Evolutionary conservation across 2,888 invertebrate genomes (phyloP).

Genomic region (Schizotus pectinicornis): DNA sequence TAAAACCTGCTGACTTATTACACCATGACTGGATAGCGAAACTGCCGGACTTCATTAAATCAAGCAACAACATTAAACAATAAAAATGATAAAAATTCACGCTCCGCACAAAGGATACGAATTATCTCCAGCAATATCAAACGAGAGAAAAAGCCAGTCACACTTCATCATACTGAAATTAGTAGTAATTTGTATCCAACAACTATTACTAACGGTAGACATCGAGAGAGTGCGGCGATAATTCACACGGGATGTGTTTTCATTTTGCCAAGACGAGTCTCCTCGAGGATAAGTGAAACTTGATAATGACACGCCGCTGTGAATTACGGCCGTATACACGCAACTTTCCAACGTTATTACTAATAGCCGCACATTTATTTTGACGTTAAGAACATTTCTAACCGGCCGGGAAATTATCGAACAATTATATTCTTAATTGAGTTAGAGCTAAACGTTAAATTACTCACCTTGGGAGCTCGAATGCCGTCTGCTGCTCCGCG

Average conservation of each 20-base stretch:
- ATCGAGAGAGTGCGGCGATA: constrained; percentile 13
- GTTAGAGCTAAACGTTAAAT: not conserved
- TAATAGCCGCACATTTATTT: not conserved
- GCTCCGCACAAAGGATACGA: constrained; percentile 14
- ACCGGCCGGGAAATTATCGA: not conserved
- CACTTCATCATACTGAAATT: constrained; percentile 30
- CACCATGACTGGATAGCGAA: constrained; percentile 4
- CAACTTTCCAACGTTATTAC: constrained; percentile 5
- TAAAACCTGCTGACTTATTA: constrained; percentile 22
- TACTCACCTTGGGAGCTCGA: constrained; percentile 35
- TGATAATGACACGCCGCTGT: constrained; percentile 10
- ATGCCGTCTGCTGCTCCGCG: constrained; percentile 33
- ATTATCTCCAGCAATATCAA: constrained; percentile 11
- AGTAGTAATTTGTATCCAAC: constrained; percentile 27
- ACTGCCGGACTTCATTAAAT: constrained; percentile 20
- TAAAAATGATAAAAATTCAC: constrained; percentile 18
- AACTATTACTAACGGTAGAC: constrained; percentile 23
- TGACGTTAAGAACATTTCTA: not conserved
- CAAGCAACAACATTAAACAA: constrained; percentile 6
- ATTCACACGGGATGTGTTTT: constrained; percentile 13
- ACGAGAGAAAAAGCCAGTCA: constrained; percentile 22
- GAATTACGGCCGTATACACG: constrained; percentile 6
- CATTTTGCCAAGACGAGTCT: constrained; percentile 4
- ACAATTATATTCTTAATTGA: no score
- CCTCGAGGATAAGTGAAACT: constrained; percentile 17